phyloP scores from a whole-genome alignment of 1,140 invertebrate species.

The Idris sp. region DNA sequence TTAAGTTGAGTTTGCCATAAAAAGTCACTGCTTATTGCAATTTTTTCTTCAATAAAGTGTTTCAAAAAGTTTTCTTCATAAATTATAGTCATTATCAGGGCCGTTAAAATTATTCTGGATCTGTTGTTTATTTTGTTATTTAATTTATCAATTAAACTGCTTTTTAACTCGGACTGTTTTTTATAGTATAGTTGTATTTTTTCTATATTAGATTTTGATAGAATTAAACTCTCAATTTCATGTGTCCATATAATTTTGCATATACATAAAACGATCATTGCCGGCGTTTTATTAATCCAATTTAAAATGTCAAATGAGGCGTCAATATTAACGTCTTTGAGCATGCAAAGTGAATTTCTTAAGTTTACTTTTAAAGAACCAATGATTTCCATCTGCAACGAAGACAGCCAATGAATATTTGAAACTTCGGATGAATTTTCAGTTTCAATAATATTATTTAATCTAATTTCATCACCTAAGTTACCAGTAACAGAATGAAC shows the following conservation, averaged over 20 bases:
- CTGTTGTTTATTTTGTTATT: constrained; percentile 79
- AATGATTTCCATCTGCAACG: constrained; percentile 68
- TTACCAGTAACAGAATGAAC: constrained; percentile 81
- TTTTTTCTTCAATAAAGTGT: constrained; percentile 77
- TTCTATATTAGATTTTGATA: constrained; percentile 54
- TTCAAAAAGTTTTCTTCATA: constrained; percentile 82
- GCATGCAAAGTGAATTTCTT: constrained; percentile 19
- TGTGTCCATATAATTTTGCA: constrained; percentile 83
- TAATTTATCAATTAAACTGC: constrained; percentile 61
- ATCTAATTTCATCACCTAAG: constrained; percentile 80
- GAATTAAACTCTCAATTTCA: constrained; percentile 75
- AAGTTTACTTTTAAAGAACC: constrained; percentile 43
- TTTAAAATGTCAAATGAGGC: constrained; percentile 21
- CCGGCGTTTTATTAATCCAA: constrained; percentile 59
- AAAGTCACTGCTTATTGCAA: constrained; percentile 82
- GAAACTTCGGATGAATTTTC: constrained; percentile 67
- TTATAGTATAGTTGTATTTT: constrained; percentile 42
- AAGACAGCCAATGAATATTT: constrained; percentile 83
- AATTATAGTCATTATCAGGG: constrained; percentile 81
- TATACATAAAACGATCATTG: constrained; percentile 81
- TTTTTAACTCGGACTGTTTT: constrained; percentile 33
- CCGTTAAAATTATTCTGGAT: constrained; percentile 78
- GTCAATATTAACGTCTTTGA: constrained; percentile 26
- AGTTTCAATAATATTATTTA: constrained; percentile 76
- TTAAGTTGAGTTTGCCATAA: constrained; percentile 93